Evolutionary conservation across 1,140 invertebrate species (phyloP).

Genomic region (Procambarus clarkii): DNA sequence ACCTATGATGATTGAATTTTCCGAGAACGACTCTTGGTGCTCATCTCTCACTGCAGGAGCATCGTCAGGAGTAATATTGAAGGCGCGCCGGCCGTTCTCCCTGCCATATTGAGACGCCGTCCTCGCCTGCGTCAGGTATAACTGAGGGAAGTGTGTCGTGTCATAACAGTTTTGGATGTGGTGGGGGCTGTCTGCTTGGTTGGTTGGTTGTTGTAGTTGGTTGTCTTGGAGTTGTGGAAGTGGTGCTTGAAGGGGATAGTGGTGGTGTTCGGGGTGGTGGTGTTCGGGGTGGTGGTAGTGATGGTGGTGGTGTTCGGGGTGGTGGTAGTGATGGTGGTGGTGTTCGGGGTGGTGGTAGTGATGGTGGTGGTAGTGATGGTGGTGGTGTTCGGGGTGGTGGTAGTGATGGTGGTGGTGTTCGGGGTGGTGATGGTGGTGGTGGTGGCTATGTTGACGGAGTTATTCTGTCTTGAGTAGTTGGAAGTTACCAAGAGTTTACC

Average conservation of each 20-base stretch:
- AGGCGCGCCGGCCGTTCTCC: slow-evolving; percentile 16
- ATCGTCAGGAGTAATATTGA: slow-evolving; percentile 33
- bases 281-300: neutral
- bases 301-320: neutral
- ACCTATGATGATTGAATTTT: slow-evolving; percentile 43
- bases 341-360: neutral
- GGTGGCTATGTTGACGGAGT: no score
- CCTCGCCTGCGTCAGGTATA: slow-evolving; percentile 14
- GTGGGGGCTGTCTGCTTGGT: neutral
- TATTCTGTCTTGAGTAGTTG: no score
- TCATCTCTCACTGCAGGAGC: neutral
- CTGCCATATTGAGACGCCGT: slow-evolving; percentile 23
- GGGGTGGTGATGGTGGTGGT: no score
- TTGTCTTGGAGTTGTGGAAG: no score
- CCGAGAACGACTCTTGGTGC: slow-evolving; percentile 3
- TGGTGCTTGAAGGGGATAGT: no score
- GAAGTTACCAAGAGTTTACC: no score
- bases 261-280: no score
- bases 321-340: no score
- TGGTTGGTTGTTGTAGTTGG: neutral
- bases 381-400: neutral
- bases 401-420: neutral
- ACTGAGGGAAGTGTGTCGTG: neutral
- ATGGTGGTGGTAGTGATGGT: neutral
- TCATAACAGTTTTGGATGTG: slow-evolving; percentile 6